These are phyloP conservation scores for Pomatostomus ruficeps DNA, from an alignment of 2,113 vertebrate species.

Conservation along the genomic window DNA sequence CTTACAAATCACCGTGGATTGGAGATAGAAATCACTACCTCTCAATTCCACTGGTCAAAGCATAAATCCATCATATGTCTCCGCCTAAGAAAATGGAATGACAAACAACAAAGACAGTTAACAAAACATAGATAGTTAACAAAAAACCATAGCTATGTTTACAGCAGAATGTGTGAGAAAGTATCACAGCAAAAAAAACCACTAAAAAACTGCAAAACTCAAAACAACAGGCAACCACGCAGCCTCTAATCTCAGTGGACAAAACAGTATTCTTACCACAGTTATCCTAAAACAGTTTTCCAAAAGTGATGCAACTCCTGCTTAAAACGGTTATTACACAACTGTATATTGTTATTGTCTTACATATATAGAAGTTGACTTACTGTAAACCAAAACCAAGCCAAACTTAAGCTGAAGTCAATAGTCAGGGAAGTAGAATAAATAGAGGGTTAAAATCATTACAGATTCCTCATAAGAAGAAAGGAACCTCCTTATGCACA, in stretches of 20 bases:
- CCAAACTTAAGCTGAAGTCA: neutral
- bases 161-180: too few relatives aligned
- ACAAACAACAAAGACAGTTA: too few relatives aligned
- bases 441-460: neutral
- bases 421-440: neutral
- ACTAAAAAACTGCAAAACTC: too few relatives aligned
- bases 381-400: neutral
- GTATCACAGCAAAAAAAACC: too few relatives aligned
- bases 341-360: neutral
- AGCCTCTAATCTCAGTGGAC: neutral
- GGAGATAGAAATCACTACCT: too few relatives aligned
- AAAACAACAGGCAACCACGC: neutral
- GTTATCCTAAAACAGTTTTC: neutral
- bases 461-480: neutral
- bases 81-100: too few relatives aligned
- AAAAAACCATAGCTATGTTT: too few relatives aligned
- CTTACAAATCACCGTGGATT: too few relatives aligned
- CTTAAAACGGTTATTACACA: neutral
- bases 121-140: too few relatives aligned
- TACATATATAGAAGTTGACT: neutral
- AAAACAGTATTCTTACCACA: neutral
- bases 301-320: neutral
- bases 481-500: neutral
- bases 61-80: too few relatives aligned
- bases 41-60: too few relatives aligned